phyloP scores from a whole-genome alignment of 2,888 invertebrate genomes.

The Conus canariensis region DNA sequence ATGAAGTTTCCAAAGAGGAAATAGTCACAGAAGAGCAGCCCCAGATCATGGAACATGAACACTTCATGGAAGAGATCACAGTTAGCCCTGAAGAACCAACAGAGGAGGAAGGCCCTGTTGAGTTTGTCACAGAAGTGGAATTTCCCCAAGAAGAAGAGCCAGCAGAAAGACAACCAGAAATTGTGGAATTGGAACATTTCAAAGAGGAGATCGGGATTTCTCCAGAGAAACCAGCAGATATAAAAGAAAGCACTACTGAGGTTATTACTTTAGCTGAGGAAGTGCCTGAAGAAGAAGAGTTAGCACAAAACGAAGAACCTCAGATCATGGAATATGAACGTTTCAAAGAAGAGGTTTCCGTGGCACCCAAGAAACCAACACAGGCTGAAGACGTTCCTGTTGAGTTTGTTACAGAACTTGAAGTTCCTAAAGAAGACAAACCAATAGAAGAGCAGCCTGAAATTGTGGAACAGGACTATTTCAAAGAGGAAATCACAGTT shows the following conservation, averaged over 20 bases:
- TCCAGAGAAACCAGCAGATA: conserved; percentile 30
- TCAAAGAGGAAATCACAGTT: conserved; percentile 31
- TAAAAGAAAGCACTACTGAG: neutral
- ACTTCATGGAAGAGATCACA: conserved; percentile 34
- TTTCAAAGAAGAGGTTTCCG: conserved; percentile 19
- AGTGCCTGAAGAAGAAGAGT: neutral
- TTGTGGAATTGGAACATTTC: neutral
- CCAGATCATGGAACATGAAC: conserved; percentile 34
- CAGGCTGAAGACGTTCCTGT: conserved; percentile 35
- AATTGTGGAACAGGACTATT: conserved; percentile 39
- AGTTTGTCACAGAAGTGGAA: conserved; percentile 5
- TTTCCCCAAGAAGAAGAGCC: neutral
- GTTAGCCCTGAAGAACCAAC: conserved; percentile 25
- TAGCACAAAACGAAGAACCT: conserved; percentile 20
- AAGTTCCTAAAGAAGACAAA: neutral
- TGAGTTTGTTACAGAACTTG: neutral
- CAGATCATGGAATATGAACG: conserved; percentile 41
- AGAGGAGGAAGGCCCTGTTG: conserved; percentile 30
- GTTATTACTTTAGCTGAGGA: neutral
- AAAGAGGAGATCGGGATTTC: neutral
- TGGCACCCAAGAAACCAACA: conserved; percentile 27
- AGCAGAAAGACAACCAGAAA: neutral
- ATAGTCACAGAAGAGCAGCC: conserved; percentile 9
- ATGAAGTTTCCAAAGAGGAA: conserved; percentile 6
- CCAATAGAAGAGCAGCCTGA: conserved; percentile 42